A percentile compares a stretch with the other conserved stretches of the same genome.
Conservation (phyloP, 2,797 vertebrate genomes). For the Schizopygopsis malacanthus region DNA sequence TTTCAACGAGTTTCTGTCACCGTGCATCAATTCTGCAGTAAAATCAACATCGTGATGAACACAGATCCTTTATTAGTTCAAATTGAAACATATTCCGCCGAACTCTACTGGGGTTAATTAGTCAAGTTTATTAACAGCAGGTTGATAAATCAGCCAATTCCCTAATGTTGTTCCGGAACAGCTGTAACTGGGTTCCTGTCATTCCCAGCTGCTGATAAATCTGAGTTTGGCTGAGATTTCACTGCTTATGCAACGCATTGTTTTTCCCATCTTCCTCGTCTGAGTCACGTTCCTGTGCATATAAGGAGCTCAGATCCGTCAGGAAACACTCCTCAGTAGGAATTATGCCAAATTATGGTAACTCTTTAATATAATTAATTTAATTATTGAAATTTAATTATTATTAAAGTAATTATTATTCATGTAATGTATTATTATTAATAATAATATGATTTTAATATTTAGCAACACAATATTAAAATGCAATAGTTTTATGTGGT, state of each 20-base stretch:
- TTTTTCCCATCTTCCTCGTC: conserved; percentile 48
- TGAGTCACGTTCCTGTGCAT: conserved; percentile 60
- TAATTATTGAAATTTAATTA: background rate
- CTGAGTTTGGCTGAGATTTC: conserved; percentile 59
- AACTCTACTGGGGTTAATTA: background rate
- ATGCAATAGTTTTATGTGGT: background rate
- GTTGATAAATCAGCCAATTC: conserved; percentile 40
- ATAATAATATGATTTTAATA: background rate
- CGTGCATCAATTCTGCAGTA: background rate
- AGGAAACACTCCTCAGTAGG: too few species aligned
- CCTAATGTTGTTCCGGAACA: conserved; percentile 66
- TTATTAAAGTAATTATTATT: background rate
- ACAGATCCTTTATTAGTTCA: background rate
- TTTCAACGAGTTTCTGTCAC: background rate
- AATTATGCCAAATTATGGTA: too few species aligned
- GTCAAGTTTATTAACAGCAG: background rate
- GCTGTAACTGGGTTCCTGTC: conserved; percentile 66
- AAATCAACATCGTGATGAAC: background rate
- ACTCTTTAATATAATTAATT: background rate
- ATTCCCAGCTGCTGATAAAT: conserved; percentile 74
- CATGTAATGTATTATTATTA: background rate
- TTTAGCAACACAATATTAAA: background rate
- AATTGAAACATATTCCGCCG: background rate
- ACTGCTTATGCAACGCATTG: conserved; percentile 68
- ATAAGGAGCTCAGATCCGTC: conserved; percentile 63